These are phyloP conservation scores for Linnaemya vulpina DNA, from an alignment of 2,888 invertebrate species.

Conservation along the genomic window DNA sequence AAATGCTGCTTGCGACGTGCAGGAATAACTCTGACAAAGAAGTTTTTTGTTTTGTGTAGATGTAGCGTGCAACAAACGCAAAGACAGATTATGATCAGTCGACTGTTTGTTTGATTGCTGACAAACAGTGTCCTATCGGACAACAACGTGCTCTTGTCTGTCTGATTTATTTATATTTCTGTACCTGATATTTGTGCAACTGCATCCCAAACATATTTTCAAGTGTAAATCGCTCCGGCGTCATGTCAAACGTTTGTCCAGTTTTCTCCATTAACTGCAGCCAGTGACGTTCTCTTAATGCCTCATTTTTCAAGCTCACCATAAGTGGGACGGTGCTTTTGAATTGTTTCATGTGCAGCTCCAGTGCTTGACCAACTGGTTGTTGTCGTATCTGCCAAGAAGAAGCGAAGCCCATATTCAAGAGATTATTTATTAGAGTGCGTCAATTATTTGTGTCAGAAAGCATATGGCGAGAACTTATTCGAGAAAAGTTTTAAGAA, in stretches of 20 bases:
- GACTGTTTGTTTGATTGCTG: constrained; percentile 13
- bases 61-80: constrained; percentile 18
- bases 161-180: constrained; percentile 3
- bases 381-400: constrained; percentile 82
- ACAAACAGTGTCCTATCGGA: not conserved
- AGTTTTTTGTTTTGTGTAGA: constrained; percentile 37
- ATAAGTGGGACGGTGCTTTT: constrained; percentile 93
- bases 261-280: constrained; percentile 93
- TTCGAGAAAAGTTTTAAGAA: no score
- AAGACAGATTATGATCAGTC: not conserved
- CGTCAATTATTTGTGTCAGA: no score
- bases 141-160: not conserved
- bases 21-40: constrained; percentile 23
- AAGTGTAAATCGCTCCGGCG: constrained; percentile 93
- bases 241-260: constrained; percentile 91
- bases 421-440: no score
- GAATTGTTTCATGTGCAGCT: constrained; percentile 94
- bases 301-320: constrained; percentile 95
- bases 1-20: constrained; percentile 17
- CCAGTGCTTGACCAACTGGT: constrained; percentile 87
- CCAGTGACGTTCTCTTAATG: constrained; percentile 95
- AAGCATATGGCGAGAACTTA: no score
- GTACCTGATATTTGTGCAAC: constrained; percentile 90
- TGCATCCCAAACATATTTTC: constrained; percentile 97
- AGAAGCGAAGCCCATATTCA: not conserved